Conservation (phyloP, 1,140 invertebrate species). For the Drosophila bocki region DNA sequence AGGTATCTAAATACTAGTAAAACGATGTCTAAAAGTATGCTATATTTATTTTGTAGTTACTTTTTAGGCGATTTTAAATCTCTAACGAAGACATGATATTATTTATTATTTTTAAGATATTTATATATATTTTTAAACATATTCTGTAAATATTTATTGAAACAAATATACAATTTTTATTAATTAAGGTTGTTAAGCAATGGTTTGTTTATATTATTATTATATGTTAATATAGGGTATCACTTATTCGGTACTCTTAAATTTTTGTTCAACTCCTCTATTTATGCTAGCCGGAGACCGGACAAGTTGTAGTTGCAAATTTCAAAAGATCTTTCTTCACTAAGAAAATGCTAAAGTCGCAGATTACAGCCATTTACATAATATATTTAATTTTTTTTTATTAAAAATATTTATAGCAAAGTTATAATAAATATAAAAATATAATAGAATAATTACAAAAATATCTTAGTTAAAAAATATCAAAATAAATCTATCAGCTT, state of each 20-base stretch:
- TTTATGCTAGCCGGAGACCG: constrained; percentile 27
- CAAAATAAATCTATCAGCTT: background rate
- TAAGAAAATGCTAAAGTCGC: background rate
- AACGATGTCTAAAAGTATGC: background rate
- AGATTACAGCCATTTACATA: constrained; percentile 2
- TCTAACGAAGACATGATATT: background rate
- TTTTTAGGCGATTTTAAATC: background rate
- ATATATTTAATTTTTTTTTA: background rate
- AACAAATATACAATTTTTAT: background rate
- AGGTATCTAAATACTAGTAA: background rate
- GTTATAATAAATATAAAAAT: too few relatives aligned
- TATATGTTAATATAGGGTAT: background rate
- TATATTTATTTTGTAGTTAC: background rate
- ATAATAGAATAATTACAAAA: background rate
- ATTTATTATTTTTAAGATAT: too few relatives aligned
- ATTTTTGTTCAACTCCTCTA: background rate
- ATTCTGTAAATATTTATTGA: background rate
- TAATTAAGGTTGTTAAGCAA: background rate
- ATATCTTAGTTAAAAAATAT: background rate
- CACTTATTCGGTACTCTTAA: background rate
- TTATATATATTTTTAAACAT: background rate
- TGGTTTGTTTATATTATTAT: background rate
- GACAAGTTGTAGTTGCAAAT: constrained; percentile 9
- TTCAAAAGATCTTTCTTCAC: background rate
- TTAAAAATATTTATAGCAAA: background rate